Evolutionary conservation across 92 coral and sea anemone genomes (phyloP), one percentile per base, ranked within the genome.

Genomic region (Paragorgia papillata): DNA sequence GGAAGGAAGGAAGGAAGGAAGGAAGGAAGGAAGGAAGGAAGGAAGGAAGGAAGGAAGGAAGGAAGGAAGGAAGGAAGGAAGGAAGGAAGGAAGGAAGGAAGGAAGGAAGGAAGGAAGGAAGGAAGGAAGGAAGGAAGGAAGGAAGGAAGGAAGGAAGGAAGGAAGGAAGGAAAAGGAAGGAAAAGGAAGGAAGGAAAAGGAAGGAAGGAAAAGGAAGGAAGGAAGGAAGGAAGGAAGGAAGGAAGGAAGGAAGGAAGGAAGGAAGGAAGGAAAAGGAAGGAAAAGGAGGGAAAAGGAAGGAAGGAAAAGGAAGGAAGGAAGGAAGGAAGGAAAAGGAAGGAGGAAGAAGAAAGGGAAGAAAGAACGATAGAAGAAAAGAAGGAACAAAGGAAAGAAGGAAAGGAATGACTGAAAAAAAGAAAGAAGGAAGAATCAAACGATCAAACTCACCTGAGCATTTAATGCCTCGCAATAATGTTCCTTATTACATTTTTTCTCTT

Each of bases 401-500:
- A 5, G 58, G 7, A 51, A 17, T 6, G 7, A 22, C 8, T 3
- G 21, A 51, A 51, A n/a, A 51, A 17, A 51, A 22, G 7, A 37
- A 4, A 37, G 10, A 37, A 4, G 43, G 10, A 37, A 37, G 43
- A 7, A 46, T 6, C 14, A 46, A 46, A 28, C 7, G 2, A 51
- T n/a, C 26, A 51, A 22, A 43, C 65, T 35, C 50, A 94, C 98
- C 97, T 94, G 98, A 3, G 92, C 75, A 62, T 94, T 92, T 32
- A 94, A 77, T 0, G 97, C 98, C 51, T 84, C 89, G 30, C 91
- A 84, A 83, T 94, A 94, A 29, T 85, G 70, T 12, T 89, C 90
- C 34, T 83, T 91, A 20, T 90, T 85, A 17, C 81, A 83, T 79
- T 85, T 89, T 74, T 94, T 94, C 60, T 94, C 98, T 1, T 88